Evolutionary conservation across 2,113 vertebrate species (phyloP).

Genomic region (Tylochromis polylepis): DNA sequence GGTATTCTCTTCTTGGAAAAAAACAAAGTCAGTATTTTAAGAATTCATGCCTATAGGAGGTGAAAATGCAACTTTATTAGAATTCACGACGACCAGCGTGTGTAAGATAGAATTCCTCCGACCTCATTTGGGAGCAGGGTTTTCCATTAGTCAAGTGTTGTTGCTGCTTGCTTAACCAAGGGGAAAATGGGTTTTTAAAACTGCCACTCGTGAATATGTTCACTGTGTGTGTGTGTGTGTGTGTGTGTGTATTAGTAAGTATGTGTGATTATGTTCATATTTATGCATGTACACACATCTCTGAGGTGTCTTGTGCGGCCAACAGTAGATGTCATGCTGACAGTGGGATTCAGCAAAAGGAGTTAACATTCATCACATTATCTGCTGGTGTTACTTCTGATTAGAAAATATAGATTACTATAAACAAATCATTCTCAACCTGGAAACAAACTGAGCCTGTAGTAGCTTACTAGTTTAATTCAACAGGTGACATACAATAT

Average conservation of each 20-base stretch:
- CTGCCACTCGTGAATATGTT: slow-evolving; percentile 66
- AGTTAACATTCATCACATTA: slow-evolving; percentile 24
- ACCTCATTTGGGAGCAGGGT: slow-evolving; percentile 69
- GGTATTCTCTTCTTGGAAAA: background rate
- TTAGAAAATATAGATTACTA: background rate
- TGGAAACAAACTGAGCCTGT: background rate
- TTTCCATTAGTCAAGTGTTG: slow-evolving; percentile 75
- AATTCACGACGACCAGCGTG: slow-evolving; percentile 56
- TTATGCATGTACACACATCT: background rate
- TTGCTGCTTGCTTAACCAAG: slow-evolving; percentile 77
- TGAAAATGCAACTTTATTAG: slow-evolving; percentile 57
- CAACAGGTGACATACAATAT: background rate
- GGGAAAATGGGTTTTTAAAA: slow-evolving; percentile 76
- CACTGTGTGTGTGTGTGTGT: slow-evolving; percentile 9
- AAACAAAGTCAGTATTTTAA: background rate
- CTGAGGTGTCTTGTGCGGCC: background rate
- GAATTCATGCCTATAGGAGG: slow-evolving; percentile 21
- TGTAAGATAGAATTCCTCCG: slow-evolving; percentile 67
- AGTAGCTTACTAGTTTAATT: background rate
- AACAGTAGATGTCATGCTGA: slow-evolving; percentile 35
- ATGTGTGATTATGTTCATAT: background rate
- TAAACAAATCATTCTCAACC: background rate
- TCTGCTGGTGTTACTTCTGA: background rate
- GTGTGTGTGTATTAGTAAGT: background rate
- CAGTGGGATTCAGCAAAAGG: background rate